Evolutionary conservation across 2,797 vertebrate genomes (phyloP), one percentile per base, ranked within the genome.

Genomic region (Pseudomugil tenellus): DNA sequence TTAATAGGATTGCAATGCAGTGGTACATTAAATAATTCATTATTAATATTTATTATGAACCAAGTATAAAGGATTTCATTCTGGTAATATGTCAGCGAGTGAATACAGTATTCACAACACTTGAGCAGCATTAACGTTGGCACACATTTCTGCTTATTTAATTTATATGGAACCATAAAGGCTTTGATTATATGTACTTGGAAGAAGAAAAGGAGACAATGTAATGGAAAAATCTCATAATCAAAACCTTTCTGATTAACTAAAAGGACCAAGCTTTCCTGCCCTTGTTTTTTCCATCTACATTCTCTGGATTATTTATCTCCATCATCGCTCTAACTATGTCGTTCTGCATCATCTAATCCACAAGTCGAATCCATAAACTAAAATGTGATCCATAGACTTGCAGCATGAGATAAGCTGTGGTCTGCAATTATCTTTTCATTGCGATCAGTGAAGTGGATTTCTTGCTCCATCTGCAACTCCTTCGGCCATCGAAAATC

Each of bases 401-500:
- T 65, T 76, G 52, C 46, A 51, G 58, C 75, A 69, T 77, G 71
- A 84, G 84, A 91, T 90, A 89, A 91, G 81, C 84, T 79, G 72
- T 63, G 55, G 79, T 62, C 69, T 66, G 53, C 76, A 76, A 77
- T 87, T 84, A 91, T 91, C 86, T 86, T 79, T 78, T 64, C 65
- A 23, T 72, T 67, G 53, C 83, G 72, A 87, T 91, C 85, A 76
- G 75, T 82, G 72, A 88, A 89, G 81, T 88, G 84, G 84, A 84
- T 90, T 92, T 88, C 74, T 77, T 66, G 76, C 87, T 89, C 74
- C 77, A 76, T 81, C 83, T 63, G 64, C 60, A 35, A 64, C 80
- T 79, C 74, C 68, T 72, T 70, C 21, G 79, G 89, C 87, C 76
- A 83, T 76, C 70, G 72, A 70, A 87, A 92, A 89, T 90, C 85